Conservation (phyloP, 2,113 vertebrate genomes). For the Panthera leo region DNA sequence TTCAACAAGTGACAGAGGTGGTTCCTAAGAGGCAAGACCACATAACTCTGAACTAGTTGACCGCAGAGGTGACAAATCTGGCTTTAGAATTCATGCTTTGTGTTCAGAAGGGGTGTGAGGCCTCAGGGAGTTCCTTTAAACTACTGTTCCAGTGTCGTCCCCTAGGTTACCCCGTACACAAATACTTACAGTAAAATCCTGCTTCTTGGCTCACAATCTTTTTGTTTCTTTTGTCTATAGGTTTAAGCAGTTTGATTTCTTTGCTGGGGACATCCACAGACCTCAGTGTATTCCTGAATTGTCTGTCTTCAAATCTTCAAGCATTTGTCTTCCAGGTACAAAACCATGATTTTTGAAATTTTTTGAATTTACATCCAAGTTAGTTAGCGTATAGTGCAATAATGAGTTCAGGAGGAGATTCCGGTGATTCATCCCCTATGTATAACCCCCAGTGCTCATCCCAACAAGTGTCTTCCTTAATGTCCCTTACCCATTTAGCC, state of each 20-base stretch:
- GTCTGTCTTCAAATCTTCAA: constrained; percentile 82
- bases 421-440: too few species aligned
- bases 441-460: too few species aligned
- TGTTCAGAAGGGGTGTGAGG: background rate
- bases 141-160: too few species aligned
- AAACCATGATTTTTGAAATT: constrained; percentile 8
- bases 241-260: constrained; percentile 80
- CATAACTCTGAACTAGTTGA: background rate
- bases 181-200: background rate
- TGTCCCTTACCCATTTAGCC: too few species aligned
- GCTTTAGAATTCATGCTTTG: background rate
- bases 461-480: too few species aligned
- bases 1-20: background rate
- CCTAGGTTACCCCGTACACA: background rate
- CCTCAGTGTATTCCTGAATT: constrained; percentile 80
- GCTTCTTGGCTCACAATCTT: background rate
- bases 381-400: too few species aligned
- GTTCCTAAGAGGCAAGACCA: background rate
- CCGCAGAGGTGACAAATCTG: background rate
- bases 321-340: constrained; percentile 83
- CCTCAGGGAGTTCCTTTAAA: background rate
- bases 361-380: too few species aligned
- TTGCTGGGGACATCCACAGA: constrained; percentile 78
- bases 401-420: too few species aligned
- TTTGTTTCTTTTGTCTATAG: constrained; percentile 57